A percentile compares a stretch with the other conserved stretches of the same genome.
These are phyloP conservation scores for Mormoops blainvillei DNA, from an alignment of 2,113 vertebrate species.

Conservation along the genomic window DNA sequence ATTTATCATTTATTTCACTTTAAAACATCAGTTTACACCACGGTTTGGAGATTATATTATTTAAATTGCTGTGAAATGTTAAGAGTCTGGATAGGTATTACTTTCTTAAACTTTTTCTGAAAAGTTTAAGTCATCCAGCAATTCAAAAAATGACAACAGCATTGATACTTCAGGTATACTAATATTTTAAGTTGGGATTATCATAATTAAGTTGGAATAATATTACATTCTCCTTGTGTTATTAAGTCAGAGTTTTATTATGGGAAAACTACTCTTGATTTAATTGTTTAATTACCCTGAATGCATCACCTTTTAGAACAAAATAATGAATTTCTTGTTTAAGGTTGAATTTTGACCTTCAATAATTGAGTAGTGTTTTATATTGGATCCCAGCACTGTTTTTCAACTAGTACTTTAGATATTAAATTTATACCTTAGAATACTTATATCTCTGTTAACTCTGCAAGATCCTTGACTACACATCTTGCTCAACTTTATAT, in stretches of 20 bases:
- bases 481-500: neutral
- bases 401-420: conserved; percentile 20
- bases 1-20: conserved; percentile 20
- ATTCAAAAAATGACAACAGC: neutral
- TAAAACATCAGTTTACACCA: neutral
- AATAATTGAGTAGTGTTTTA: neutral
- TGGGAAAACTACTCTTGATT: conserved; percentile 19
- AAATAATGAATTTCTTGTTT: conserved; percentile 47
- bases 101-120: too few species aligned
- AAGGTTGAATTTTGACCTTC: conserved; percentile 42
- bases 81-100: neutral
- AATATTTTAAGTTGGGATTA: neutral
- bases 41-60: neutral
- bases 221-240: conserved; percentile 16
- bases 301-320: neutral
- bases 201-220: neutral
- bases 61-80: neutral
- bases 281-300: conserved; percentile 38
- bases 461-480: neutral
- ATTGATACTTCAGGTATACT: neutral
- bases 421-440: conserved; percentile 7
- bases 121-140: neutral
- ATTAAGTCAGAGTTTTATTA: conserved; percentile 17
- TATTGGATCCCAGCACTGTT: neutral
- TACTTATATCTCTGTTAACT: conserved; percentile 11